Percentiles rank a stretch among this genome's conserved stretches.
Evolutionary conservation across 2,113 vertebrate species (phyloP).

Genomic region (Numida meleagris): DNA sequence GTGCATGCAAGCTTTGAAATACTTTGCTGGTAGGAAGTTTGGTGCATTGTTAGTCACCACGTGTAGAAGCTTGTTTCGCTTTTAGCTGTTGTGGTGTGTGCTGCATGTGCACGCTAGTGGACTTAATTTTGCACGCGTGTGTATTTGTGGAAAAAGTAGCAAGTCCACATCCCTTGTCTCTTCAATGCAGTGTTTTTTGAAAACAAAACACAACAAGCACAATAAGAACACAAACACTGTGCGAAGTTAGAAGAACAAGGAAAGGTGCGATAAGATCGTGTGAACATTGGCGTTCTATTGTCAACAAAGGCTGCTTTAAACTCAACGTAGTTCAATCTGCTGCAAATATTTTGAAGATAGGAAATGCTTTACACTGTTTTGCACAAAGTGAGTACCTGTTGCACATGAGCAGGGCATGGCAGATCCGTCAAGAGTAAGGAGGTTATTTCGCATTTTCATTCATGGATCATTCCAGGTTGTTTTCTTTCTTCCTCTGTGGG

Average conservation of each 20-base stretch:
- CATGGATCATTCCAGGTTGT: background rate
- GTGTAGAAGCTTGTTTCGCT: background rate
- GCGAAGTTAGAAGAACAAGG: background rate
- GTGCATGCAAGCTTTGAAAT: background rate
- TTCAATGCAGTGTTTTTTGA: rapidly evolving
- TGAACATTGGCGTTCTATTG: background rate
- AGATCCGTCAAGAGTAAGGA: background rate
- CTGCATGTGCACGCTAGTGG: rapidly evolving
- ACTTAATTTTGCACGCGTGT: background rate
- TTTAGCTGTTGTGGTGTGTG: background rate
- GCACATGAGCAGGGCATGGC: background rate
- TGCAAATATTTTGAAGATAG: background rate
- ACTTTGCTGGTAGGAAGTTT: background rate
- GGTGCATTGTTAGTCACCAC: background rate
- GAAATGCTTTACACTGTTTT: background rate
- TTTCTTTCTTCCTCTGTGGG: slow-evolving; percentile 13
- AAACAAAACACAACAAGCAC: background rate
- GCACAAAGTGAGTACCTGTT: background rate
- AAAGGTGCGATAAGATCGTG: background rate
- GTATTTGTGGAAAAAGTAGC: background rate
- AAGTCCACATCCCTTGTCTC: background rate
- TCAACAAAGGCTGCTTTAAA: background rate
- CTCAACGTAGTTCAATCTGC: background rate
- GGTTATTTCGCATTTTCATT: background rate
- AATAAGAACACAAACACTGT: background rate